Base-by-base conservation (phyloP, 1,140 invertebrate species). In the Drosophila nigrodunni region DNA sequence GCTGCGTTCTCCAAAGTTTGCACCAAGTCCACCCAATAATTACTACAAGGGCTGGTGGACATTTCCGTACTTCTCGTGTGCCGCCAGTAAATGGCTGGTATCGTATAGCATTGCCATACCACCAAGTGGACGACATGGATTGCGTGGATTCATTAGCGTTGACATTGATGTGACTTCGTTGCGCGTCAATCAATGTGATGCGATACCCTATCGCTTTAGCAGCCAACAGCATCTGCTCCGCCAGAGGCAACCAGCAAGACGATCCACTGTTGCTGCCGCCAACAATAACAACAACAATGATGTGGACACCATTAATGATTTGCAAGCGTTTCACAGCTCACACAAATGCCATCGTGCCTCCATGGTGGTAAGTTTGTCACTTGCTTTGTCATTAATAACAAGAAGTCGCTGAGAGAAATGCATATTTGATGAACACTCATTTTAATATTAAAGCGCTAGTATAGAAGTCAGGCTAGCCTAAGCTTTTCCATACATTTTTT, bases 171-270 rank as follows among this genome's bases (percentile, higher is more conserved):
- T 98, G 81, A 96, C 96, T 47, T 93, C 94, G 54, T 93, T 98
- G 79, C 96, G 97, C 89, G 95, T 98, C 65, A 97, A 98, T 93
- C 97, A 98, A 88, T 98, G 97, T 91, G 96, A 97, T 80, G 88
- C 82, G 44, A 67, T 72, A 47, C 72, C 74, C 7, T 91, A 76
- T 67, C 89, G 82, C 15, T 92, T 92, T 15, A 58, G 75, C 18
- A 85, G 58, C 52, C 85, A 75, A 44, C 81, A 76, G 35, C 67
- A 66, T 21, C 58, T 72, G 54, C 60, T 70, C 30, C 71, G 76
- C 37, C 81, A 80, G 11, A 11, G 52, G 62, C 70, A 75, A 39
- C 52, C 64, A 1, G 35, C 67, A 13, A 35, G 78, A 34, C 72
- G 73, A 37, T 60, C 64, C 39, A 77, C 71, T 41, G 69, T 50